Evolutionary conservation across 1,140 invertebrate genomes (phyloP), one percentile per base, ranked within the genome.

Genomic region (Maconellicoccus hirsutus): DNA sequence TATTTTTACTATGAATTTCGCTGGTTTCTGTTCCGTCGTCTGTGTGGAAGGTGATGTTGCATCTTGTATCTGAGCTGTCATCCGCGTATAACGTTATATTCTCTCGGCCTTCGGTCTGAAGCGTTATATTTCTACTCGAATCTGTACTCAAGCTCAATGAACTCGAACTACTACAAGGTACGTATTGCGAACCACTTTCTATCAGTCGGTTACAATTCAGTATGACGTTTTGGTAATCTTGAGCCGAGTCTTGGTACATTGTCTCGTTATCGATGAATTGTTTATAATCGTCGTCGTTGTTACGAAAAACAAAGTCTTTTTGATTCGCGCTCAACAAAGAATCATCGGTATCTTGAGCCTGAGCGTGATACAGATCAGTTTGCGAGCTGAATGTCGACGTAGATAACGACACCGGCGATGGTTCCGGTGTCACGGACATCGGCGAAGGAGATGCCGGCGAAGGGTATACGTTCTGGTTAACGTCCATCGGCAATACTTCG

Each of bases 401-500:
- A 8, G 83, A 82, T 22, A 77, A 71, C 16, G 76, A 84, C 12
- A 85, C 74, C 0, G 85, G 84, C 7, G 84, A 86, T 1, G 84
- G 83, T 1, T 84, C 82, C 19, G 85, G 84, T 0, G 85, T 86
- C 12, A 85, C 82, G 7, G 84, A 84, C 33, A 85, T 75, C 7
- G 80, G 74, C 73, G 85, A 82, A 77, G 86, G 81, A 22, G 87
- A 84, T 39, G 86, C 81, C 39, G 86, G 84, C 8, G 86, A 86
- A 84, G 87, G 85, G 33, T 84, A 27, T 83, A 80, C 2, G 74
- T 71, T 84, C 83, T 70, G 83, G 79, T 75, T 84, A 2, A 66
- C 25, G 79, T 91, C 88, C 73, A 87, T 87, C 1, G 90, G 89
- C 19, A 92, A 78, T 0, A 92, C 89, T 78, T 91, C 89, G 76